Evolutionary conservation across 2,113 vertebrate species (phyloP).

Genomic region (Verasper variegatus): DNA sequence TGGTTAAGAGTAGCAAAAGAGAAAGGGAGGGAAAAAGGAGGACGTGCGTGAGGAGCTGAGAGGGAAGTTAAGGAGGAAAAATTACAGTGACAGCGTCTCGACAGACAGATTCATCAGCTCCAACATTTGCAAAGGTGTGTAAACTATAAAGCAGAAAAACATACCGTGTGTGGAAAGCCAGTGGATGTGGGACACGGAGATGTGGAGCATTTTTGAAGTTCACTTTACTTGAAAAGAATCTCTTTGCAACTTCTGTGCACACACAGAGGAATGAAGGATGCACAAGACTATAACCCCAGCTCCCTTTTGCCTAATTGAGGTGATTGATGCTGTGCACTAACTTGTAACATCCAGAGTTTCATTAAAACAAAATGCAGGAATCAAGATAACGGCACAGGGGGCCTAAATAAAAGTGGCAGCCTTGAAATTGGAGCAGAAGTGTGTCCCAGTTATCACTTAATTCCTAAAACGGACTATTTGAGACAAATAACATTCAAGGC

Average conservation of each 20-base stretch:
- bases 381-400: constrained; percentile 62
- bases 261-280: constrained; percentile 34
- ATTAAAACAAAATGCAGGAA: constrained; percentile 68
- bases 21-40: constrained; percentile 1
- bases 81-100: constrained; percentile 21
- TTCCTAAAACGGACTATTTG: constrained; percentile 57
- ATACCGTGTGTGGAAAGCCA: too few relatives aligned
- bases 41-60: neutral
- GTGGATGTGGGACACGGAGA: constrained; percentile 28
- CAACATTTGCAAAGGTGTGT: neutral
- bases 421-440: constrained; percentile 77
- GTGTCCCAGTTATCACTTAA: constrained; percentile 68
- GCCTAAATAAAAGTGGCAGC: constrained; percentile 71
- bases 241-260: constrained; percentile 2
- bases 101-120: constrained; percentile 10
- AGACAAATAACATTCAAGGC: constrained; percentile 20
- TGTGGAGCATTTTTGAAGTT: constrained; percentile 8
- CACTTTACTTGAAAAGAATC: constrained; percentile 22
- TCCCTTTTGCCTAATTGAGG: constrained; percentile 65
- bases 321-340: constrained; percentile 71
- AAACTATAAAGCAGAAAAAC: neutral
- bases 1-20: constrained; percentile 8
- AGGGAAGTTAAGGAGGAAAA: constrained; percentile 13
- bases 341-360: constrained; percentile 66
- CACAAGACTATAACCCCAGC: constrained; percentile 23